Base-by-base conservation (phyloP, 2,888 invertebrate species). In the Tridacna gigas region DNA sequence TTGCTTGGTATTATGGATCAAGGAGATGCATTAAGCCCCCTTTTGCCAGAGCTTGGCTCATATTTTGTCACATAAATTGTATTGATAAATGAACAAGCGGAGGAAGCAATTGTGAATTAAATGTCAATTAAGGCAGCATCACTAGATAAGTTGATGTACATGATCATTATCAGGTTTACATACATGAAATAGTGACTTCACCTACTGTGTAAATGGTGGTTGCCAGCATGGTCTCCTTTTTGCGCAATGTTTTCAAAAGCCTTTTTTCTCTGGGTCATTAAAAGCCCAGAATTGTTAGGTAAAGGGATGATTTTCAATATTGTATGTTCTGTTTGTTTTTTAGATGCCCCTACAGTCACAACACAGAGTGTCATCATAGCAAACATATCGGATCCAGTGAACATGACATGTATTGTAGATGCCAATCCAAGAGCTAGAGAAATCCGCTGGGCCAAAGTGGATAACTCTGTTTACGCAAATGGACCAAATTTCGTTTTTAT, bases 341-440 rank as follows among this genome's bases (percentile, higher is more conserved):
- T 56, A 92, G 92, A 92, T 89, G 82, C 90, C 1, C 92, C 92
- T 0, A 80, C 89, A 13, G 88, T 93, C 12, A 86, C 82, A 0
- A 84, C 91, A 0, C 88, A 86, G 9, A 76, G 85, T 37, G 77
- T 77, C 2, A 80, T 84, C 56, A 87, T 83, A 11, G 88, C 88
- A 22, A 89, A 89, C 66, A 89, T 90, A 67, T 87, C 88, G 0
- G 82, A 84, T 0, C 76, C 74, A 20, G 85, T 92, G 11, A 84
- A 86, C 28, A 84, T 93, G 37, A 79, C 79, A 12, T 92, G 92
- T 83, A 74, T 74, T 9, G 89, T 92, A 0, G 90, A 91, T 63
- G 89, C 91, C 51, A 90, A 92, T 79, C 92, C 92, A 11, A 56
- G 75, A 0, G 89, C 91, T 0, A 83, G 80, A 22, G 80, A 86